Evolutionary conservation across 2,888 invertebrate species (phyloP).

Genomic region (Lycophotia porphyrea): DNA sequence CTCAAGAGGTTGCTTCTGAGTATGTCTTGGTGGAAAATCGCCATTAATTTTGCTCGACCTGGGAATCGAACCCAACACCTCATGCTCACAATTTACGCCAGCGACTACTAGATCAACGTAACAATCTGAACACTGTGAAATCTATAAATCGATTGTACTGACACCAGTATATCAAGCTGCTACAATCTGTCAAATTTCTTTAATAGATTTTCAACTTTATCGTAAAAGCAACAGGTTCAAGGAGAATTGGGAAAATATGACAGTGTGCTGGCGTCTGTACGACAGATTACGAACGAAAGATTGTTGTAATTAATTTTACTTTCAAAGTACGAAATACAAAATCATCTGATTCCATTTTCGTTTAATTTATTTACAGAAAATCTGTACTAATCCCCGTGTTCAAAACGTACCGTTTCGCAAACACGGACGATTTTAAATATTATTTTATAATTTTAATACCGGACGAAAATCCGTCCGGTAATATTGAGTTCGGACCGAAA

Average conservation of each 20-base stretch:
- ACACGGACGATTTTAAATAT: constrained; percentile 49
- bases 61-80: background rate
- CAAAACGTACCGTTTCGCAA: constrained; percentile 25
- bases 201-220: too few species aligned
- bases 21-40: background rate
- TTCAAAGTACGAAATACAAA: constrained; percentile 1
- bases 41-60: background rate
- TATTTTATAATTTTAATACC: constrained; percentile 59
- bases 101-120: background rate
- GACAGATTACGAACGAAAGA: background rate
- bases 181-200: too few species aligned
- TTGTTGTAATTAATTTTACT: constrained; percentile 2
- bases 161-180: too few species aligned
- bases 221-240: too few species aligned
- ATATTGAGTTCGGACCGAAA: constrained; percentile 50
- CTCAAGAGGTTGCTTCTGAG: background rate
- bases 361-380: constrained; percentile 53
- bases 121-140: background rate
- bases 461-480: constrained; percentile 53
- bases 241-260: too few species aligned
- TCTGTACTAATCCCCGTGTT: constrained; percentile 48
- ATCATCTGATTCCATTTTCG: constrained; percentile 23
- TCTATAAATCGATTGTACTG: background rate
- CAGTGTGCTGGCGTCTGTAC: too few species aligned
- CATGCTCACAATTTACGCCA: background rate